phyloP scores from a whole-genome alignment of 1,140 invertebrate species.

The Cydia amplana region DNA sequence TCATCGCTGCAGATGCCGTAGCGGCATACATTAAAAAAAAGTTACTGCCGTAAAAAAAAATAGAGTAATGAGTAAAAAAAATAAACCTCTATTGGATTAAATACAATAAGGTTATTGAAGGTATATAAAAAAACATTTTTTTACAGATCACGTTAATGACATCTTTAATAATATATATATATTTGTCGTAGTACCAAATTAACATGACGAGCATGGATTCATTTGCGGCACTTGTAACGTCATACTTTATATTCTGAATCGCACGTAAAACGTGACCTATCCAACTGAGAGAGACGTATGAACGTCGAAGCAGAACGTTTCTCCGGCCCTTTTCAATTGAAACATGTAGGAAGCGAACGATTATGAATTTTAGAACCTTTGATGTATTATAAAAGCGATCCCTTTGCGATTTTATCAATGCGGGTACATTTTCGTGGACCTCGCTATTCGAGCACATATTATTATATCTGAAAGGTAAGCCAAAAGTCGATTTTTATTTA shows the following conservation, averaged over 20 bases:
- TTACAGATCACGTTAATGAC: neutral
- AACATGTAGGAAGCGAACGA: neutral
- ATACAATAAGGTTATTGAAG: no score
- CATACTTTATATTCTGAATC: conserved; percentile 21
- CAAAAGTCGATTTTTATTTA: neutral
- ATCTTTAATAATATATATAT: neutral
- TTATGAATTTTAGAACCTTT: conserved; percentile 27
- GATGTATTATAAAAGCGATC: conserved; percentile 27
- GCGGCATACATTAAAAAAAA: no score
- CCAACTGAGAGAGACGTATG: neutral
- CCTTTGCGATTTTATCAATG: conserved; percentile 27
- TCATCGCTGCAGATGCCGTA: no score
- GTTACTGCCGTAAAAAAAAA: no score
- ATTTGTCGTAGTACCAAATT: neutral
- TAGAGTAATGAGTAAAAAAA: no score
- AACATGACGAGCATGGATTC: neutral
- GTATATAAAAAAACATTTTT: no score
- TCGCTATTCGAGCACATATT: neutral
- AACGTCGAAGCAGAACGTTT: neutral
- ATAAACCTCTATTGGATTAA: no score
- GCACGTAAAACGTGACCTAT: conserved; percentile 1
- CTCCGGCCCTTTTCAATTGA: neutral
- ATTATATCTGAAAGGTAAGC: neutral
- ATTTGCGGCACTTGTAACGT: neutral
- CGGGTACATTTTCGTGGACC: neutral